Conservation (phyloP, 2,888 invertebrate genomes). For the Chrysopilus asiliformis region DNA sequence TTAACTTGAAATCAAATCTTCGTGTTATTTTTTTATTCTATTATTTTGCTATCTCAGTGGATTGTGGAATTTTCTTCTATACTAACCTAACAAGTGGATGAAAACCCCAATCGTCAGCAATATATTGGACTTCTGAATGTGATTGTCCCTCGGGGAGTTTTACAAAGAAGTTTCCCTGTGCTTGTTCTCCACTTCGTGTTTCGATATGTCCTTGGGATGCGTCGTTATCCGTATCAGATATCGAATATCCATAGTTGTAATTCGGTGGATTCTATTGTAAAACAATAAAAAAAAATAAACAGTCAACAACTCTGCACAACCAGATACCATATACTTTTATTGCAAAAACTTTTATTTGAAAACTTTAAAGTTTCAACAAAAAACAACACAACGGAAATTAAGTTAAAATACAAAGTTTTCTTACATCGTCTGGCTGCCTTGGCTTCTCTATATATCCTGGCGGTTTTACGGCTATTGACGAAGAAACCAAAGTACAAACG, state of each 20-base stretch:
- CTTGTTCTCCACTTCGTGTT: conserved; percentile 34
- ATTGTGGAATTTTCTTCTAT: not conserved
- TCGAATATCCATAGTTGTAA: conserved; percentile 40
- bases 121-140: conserved; percentile 44
- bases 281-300: too few species aligned
- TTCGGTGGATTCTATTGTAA: conserved; percentile 41
- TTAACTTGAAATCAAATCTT: too few species aligned
- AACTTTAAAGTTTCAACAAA: not conserved
- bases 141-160: conserved; percentile 25
- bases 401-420: too few species aligned
- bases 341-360: not conserved
- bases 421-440: too few species aligned
- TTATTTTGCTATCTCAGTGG: too few species aligned
- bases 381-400: too few species aligned
- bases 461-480: too few species aligned
- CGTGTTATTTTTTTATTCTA: too few species aligned
- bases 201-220: conserved; percentile 36
- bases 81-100: conserved; percentile 44
- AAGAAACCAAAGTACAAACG: too few species aligned
- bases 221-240: conserved; percentile 29
- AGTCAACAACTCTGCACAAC: too few species aligned
- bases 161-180: conserved; percentile 35
- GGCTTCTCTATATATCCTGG: too few species aligned
- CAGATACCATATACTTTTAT: not conserved
- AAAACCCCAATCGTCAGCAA: conserved; percentile 49